Evolutionary conservation across 2,888 invertebrate species (phyloP).

Genomic region (Erpobdella octoculata): DNA sequence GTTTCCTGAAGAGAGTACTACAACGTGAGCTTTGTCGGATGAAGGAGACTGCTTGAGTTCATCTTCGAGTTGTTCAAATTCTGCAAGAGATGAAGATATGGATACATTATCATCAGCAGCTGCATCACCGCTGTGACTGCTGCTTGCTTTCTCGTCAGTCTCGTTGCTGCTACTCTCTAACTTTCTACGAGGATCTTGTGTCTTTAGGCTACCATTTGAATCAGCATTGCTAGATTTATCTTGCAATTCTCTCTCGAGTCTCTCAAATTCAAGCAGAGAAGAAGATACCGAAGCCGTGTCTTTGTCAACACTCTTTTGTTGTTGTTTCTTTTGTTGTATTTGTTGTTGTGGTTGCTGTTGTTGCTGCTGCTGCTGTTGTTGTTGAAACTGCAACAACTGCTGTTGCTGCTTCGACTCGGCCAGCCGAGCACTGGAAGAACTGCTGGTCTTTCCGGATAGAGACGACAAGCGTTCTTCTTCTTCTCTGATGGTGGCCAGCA

Average conservation of each 20-base stretch:
- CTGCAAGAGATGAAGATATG: conserved; percentile 76
- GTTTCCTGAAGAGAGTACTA: not conserved
- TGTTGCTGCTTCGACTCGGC: conserved; percentile 6
- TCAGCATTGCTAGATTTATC: conserved; percentile 32
- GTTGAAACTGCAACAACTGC: conserved; percentile 3
- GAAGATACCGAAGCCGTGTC: conserved; percentile 69
- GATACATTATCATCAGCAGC: conserved; percentile 69
- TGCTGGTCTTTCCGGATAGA: conserved; percentile 30
- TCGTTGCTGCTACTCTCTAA: conserved; percentile 9
- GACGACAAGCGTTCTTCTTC: conserved; percentile 33
- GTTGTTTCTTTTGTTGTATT: not conserved
- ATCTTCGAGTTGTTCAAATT: conserved; percentile 82
- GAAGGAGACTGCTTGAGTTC: conserved; percentile 62
- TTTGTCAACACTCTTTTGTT: conserved; percentile 63
- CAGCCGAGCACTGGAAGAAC: conserved; percentile 26
- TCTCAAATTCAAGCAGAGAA: conserved; percentile 38
- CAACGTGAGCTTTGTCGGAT: conserved; percentile 54
- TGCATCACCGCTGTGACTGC: conserved; percentile 1
- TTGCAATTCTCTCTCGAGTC: conserved; percentile 36
- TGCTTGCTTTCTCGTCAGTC: not conserved
- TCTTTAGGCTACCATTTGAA: not conserved
- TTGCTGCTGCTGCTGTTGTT: conserved; percentile 8
- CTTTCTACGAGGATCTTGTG: too few relatives aligned
- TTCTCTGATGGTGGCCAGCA: conserved; percentile 33
- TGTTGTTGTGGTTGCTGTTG: conserved; percentile 15